phyloP scores from a whole-genome alignment of 2,888 invertebrate genomes.

The Tupiocoris notatus region DNA sequence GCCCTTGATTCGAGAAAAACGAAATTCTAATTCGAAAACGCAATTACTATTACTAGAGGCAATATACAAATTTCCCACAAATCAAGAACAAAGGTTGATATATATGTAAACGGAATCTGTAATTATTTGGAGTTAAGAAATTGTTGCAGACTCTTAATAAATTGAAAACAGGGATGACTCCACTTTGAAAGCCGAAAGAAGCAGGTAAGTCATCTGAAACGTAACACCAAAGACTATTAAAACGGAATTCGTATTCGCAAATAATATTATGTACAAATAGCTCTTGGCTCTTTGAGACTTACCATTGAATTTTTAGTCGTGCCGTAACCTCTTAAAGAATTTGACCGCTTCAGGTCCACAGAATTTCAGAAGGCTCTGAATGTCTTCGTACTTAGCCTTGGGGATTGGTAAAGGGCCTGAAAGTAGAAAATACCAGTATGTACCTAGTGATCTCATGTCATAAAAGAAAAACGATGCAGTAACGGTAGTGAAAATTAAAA shows the following conservation, averaged over 20 bases:
- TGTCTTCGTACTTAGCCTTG: not conserved
- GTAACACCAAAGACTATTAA: not conserved
- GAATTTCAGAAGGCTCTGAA: constrained; percentile 3
- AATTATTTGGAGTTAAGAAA: not conserved
- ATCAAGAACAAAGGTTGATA: not conserved
- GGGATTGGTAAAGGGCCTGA: not conserved
- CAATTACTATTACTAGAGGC: constrained; percentile 10
- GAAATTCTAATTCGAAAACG: constrained; percentile 3
- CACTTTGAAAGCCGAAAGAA: no score
- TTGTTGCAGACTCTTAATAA: not conserved
- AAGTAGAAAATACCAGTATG: not conserved
- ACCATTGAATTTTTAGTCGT: constrained; percentile 1
- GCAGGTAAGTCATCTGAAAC: constrained; percentile 14
- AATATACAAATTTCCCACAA: not conserved
- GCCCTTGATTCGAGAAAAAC: constrained; percentile 5
- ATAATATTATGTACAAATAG: not conserved
- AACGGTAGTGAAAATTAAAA: not conserved
- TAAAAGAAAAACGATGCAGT: constrained; percentile 7
- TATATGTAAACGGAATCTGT: not conserved
- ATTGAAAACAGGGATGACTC: not conserved
- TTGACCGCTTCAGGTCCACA: not conserved
- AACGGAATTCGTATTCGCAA: not conserved
- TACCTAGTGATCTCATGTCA: no score
- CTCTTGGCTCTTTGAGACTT: constrained; percentile 1
- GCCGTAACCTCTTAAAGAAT: constrained; percentile 1